Percentiles rank a stretch among this genome's conserved stretches.
phyloP scores from a whole-genome alignment of 2,113 vertebrate genomes.

The Pterophyllum scalare region DNA sequence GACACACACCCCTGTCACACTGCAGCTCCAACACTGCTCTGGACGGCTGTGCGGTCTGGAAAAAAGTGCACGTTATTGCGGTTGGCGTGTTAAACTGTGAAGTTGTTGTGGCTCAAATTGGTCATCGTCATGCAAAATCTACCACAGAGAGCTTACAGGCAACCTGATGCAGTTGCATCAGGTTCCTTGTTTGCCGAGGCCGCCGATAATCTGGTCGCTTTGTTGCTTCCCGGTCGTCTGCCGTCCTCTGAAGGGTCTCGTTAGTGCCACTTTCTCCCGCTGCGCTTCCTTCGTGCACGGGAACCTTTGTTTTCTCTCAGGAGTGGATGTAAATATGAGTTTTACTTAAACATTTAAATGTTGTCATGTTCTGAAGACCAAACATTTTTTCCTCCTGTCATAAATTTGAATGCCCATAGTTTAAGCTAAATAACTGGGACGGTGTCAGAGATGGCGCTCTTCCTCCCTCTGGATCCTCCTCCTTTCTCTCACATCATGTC shows the following conservation, averaged over 20 bases:
- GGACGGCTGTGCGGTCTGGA: not conserved
- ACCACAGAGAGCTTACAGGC: not conserved
- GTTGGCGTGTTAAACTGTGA: fast-evolving
- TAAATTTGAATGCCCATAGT: not conserved
- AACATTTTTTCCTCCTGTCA: not conserved
- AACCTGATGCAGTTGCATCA: not conserved
- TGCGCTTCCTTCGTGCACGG: not conserved
- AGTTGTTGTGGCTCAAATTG: not conserved
- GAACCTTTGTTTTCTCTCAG: not conserved
- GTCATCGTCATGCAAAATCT: not conserved
- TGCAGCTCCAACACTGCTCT: not conserved
- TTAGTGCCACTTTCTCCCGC: not conserved
- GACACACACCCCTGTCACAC: not conserved
- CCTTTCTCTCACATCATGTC: not conserved
- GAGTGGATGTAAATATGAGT: not conserved
- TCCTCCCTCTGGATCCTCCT: not conserved
- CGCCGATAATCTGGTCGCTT: not conserved
- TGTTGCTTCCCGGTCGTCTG: not conserved
- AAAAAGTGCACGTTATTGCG: not conserved
- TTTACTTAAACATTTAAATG: not conserved
- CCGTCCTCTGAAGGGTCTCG: fast-evolving
- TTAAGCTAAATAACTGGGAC: not conserved
- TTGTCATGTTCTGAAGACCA: not conserved
- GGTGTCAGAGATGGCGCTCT: not conserved
- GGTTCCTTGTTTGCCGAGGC: not conserved